Percentiles rank a stretch among this genome's conserved stretches.
phyloP scores from a whole-genome alignment of 2,888 invertebrate species.

The Tridacna crocea region DNA sequence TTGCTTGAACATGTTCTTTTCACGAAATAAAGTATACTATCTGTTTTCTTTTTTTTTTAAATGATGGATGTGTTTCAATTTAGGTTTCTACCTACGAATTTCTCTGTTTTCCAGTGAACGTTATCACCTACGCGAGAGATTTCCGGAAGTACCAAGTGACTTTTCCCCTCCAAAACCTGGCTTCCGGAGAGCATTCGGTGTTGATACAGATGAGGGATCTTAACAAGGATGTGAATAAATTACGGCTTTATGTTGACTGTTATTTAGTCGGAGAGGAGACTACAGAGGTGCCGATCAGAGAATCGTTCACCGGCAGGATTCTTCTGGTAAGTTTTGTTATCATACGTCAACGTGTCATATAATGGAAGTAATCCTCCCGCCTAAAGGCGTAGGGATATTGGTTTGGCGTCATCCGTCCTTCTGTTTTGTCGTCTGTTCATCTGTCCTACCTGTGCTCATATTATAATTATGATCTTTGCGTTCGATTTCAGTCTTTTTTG shows the following conservation, averaged over 20 bases:
- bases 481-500: no score
- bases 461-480: no score
- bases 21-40: no score
- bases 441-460: no score
- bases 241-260: constrained; percentile 75
- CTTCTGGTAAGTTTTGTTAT: constrained; percentile 64
- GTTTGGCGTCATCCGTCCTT: no score
- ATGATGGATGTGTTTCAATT: constrained; percentile 28
- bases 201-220: constrained; percentile 73
- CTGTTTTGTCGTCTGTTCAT: no score
- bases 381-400: no score
- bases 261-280: constrained; percentile 70
- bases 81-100: constrained; percentile 18
- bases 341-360: no score
- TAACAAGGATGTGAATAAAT: constrained; percentile 65
- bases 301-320: constrained; percentile 67
- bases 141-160: constrained; percentile 68
- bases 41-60: no score
- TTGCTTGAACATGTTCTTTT: no score
- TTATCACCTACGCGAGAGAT: constrained; percentile 67
- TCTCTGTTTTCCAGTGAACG: constrained; percentile 64
- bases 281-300: constrained; percentile 73
- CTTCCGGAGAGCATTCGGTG: constrained; percentile 61
- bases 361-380: no score
- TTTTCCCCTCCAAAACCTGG: constrained; percentile 68